Conservation (phyloP, 2,888 invertebrate species). For the Cheilosia vernalis region DNA sequence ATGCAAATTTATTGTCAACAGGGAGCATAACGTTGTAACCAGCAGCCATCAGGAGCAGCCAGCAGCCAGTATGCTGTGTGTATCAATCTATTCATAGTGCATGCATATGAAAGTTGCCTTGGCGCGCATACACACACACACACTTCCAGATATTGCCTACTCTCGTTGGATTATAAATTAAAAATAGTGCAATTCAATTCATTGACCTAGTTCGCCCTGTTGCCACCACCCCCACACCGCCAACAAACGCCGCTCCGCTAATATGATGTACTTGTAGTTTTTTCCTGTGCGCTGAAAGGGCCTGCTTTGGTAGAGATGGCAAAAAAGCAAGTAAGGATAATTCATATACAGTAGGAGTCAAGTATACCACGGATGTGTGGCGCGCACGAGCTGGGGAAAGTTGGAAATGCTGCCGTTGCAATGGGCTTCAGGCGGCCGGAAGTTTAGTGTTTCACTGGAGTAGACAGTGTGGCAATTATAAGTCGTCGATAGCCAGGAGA, state of each 20-base stretch:
- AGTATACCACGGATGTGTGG: neutral
- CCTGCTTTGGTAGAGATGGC: constrained; percentile 14
- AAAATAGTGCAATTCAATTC: constrained; percentile 76
- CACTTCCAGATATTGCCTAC: constrained; percentile 63
- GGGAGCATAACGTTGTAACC: constrained; percentile 69
- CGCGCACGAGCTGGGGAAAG: constrained; percentile 34
- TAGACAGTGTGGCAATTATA: constrained; percentile 73
- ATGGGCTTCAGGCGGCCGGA: constrained; percentile 56
- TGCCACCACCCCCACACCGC: constrained; percentile 2
- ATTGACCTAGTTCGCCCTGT: constrained; percentile 66
- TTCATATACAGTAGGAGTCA: constrained; percentile 48
- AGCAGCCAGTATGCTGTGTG: constrained; percentile 38
- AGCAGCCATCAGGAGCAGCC: constrained; percentile 28
- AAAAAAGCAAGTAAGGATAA: constrained; percentile 53
- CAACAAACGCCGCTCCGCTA: constrained; percentile 11
- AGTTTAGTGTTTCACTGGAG: constrained; percentile 71
- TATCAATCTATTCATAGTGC: constrained; percentile 48
- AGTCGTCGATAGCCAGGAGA: constrained; percentile 72
- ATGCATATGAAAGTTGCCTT: constrained; percentile 56
- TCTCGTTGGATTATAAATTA: constrained; percentile 72
- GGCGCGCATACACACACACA: constrained; percentile 30
- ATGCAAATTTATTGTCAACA: constrained; percentile 75
- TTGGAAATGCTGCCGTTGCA: constrained; percentile 56
- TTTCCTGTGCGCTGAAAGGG: constrained; percentile 21
- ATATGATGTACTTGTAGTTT: constrained; percentile 40